These are phyloP conservation scores for Phrynocephalus guinanensis DNA, from an alignment of 2,797 vertebrate genomes.

Conservation along the genomic window DNA sequence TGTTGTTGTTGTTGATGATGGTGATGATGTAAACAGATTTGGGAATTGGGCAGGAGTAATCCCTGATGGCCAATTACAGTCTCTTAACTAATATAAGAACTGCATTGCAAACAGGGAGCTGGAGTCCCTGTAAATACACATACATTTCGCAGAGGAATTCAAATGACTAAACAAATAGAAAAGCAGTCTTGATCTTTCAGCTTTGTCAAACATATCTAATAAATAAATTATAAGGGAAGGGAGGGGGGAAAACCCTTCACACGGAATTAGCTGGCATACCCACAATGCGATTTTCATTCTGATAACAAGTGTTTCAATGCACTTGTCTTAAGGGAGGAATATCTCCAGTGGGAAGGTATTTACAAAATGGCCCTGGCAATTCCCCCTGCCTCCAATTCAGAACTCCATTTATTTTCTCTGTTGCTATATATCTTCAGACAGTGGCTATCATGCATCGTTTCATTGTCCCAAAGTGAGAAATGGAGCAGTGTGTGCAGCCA, in stretches of 20 bases:
- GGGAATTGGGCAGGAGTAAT: slow-evolving; percentile 72
- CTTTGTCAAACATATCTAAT: slow-evolving; percentile 66
- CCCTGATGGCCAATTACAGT: slow-evolving; percentile 74
- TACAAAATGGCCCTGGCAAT: slow-evolving; percentile 14
- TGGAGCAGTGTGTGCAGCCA: not conserved
- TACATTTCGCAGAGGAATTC: slow-evolving; percentile 65
- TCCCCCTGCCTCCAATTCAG: not conserved
- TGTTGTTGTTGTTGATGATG: no score
- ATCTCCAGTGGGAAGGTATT: slow-evolving; percentile 31
- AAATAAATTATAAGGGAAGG: slow-evolving; percentile 65
- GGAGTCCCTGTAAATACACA: slow-evolving; percentile 76
- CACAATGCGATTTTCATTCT: slow-evolving; percentile 30
- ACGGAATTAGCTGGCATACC: slow-evolving; percentile 53
- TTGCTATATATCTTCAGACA: slow-evolving; percentile 36
- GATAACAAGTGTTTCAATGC: slow-evolving; percentile 33
- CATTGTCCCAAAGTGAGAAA: not conserved
- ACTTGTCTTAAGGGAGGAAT: slow-evolving; percentile 43
- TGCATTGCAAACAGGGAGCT: slow-evolving; percentile 68
- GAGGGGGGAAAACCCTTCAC: not conserved
- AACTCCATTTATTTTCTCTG: slow-evolving; percentile 44
- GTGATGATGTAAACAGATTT: slow-evolving; percentile 58
- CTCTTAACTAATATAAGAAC: slow-evolving; percentile 79
- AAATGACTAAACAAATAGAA: slow-evolving; percentile 71
- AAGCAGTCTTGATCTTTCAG: slow-evolving; percentile 60
- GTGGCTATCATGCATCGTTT: not conserved